Base-by-base conservation (phyloP, 2,113 vertebrate genomes). In the Pterocles orientalis region DNA sequence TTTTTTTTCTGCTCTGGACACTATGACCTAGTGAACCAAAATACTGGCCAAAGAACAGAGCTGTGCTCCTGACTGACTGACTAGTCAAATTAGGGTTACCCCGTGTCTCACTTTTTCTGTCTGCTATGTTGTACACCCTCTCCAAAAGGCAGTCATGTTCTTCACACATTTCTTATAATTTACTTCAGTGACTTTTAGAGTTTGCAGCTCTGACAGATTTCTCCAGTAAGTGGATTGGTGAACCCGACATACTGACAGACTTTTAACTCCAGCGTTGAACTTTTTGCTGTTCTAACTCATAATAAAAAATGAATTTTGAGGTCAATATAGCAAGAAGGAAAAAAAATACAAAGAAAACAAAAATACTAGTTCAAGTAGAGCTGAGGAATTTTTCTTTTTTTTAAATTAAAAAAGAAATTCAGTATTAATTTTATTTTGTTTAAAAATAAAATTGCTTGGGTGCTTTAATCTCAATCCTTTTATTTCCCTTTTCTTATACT, bases 71-170 rank as follows among this genome's bases (percentile, higher is more conserved):
- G 18, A 28, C 26, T 39, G 23, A 48, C 16, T 36, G 14, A 24
- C 8, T 19, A 26, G 9, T 47, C 9, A 13, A 1, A 5, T 69
- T 34, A 61, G 39, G 31, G 14, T 16, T 65, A 26, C 5, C 7
- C 10, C 1, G 0, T 33, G 12, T 23, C 65, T 79, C 24, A 10
- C 5, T 58, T 79, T 54, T 87, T 18, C 28, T 75, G 7, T 21
- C 50, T 58, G 6, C 18, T 53, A 18, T 18, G 4, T 7, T 14
- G 24, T 23, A 33, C 1, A 29, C 2, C 5, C 4, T 39, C 12
- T 64, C 25, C 77, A 62, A 64, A 64, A 43, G 21, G 31, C 10
- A 29, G 7, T 19, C 6, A 19, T 24, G 29, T 77, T 24, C 45
- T 61, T 76, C 41, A 81, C 6, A 3, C 0, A 11, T 81, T 86